phyloP scores from a whole-genome alignment of 1,140 invertebrate species.

The Lineus longissimus region DNA sequence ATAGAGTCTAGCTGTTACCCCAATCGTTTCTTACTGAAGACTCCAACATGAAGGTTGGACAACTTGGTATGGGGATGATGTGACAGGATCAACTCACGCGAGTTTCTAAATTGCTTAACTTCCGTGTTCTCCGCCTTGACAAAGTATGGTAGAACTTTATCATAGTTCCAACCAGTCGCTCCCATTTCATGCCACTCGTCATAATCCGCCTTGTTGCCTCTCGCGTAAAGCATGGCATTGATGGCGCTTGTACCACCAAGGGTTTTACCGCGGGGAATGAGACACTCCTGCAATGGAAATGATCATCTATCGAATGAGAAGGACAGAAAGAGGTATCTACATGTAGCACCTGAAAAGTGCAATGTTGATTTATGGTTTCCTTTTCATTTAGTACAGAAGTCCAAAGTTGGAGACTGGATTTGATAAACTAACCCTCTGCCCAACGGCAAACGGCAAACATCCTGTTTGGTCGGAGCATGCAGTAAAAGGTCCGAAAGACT shows the following conservation, averaged over 20 bases:
- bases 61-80: too few relatives aligned
- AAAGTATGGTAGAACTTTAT: slow-evolving; percentile 59
- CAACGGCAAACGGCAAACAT: too few relatives aligned
- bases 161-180: slow-evolving; percentile 87
- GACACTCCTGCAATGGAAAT: slow-evolving; percentile 32
- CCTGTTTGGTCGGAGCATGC: slow-evolving; percentile 11
- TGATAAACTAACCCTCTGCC: too few relatives aligned
- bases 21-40: too few relatives aligned
- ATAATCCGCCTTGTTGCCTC: slow-evolving; percentile 90
- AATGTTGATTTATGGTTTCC: slow-evolving; percentile 48
- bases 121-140: slow-evolving; percentile 49
- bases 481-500: slow-evolving; percentile 49
- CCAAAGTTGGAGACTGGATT: too few relatives aligned
- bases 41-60: too few relatives aligned
- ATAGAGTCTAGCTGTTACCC: too few relatives aligned
- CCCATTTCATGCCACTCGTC: slow-evolving; percentile 85
- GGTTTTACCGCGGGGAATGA: slow-evolving; percentile 56
- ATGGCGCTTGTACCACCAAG: slow-evolving; percentile 84
- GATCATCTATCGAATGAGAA: slow-evolving; percentile 73
- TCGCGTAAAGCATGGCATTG: slow-evolving; percentile 96
- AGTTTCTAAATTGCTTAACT: background rate
- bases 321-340: too few relatives aligned
- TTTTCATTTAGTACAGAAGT: too few relatives aligned
- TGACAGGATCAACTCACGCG: too few relatives aligned
- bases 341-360: slow-evolving; percentile 36